Conservation (phyloP, 2,888 invertebrate genomes). For the Mythimna loreyi region DNA sequence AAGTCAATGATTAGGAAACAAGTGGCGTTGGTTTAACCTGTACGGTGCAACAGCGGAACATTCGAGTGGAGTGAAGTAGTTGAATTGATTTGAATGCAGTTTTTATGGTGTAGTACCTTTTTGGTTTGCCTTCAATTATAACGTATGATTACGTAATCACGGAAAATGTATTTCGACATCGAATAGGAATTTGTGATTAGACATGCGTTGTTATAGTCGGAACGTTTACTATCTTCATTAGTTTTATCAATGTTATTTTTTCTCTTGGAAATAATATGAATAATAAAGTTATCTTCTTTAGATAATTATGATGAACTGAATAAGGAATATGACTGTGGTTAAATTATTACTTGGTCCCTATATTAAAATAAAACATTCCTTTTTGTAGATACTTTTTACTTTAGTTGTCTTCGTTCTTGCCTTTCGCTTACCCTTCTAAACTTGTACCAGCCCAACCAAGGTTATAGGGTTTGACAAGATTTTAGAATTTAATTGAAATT, state of each 20-base stretch:
- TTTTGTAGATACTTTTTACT: background rate
- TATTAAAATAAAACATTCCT: background rate
- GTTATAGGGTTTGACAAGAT: slow-evolving; percentile 75
- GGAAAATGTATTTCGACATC: background rate
- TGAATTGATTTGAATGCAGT: slow-evolving; percentile 16
- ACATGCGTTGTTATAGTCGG: background rate
- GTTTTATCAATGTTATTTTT: background rate
- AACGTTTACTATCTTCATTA: background rate
- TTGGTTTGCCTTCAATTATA: background rate
- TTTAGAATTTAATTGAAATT: slow-evolving; percentile 80
- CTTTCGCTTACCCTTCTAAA: slow-evolving; percentile 47
- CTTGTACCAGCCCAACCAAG: slow-evolving; percentile 57
- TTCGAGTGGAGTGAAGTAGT: slow-evolving; percentile 37
- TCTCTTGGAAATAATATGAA: background rate
- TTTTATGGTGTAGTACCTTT: slow-evolving; percentile 10
- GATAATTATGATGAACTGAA: no score
- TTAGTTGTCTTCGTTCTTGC: background rate
- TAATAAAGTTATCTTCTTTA: no score
- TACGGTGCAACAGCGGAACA: slow-evolving; percentile 17
- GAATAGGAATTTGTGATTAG: background rate
- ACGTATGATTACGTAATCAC: background rate
- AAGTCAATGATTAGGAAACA: slow-evolving; percentile 58
- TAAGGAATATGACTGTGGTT: background rate
- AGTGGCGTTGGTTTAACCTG: slow-evolving; percentile 52
- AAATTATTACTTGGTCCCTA: background rate